phyloP scores from a whole-genome alignment of 2,113 vertebrate genomes.

The Rhinichthys klamathensis region DNA sequence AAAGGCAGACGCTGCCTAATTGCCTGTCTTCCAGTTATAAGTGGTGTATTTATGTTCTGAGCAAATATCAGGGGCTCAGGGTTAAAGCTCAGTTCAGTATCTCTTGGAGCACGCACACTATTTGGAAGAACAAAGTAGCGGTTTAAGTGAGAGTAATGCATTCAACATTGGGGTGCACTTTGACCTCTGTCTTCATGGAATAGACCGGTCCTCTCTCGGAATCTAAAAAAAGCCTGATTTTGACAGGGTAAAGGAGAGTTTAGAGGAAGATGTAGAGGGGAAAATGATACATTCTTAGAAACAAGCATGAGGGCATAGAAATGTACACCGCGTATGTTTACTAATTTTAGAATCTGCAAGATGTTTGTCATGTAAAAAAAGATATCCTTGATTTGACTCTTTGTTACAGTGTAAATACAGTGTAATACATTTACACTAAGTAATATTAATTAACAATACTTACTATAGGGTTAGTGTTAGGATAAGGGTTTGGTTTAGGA shows the following conservation, averaged over 20 bases:
- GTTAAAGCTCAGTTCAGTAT: constrained; percentile 39
- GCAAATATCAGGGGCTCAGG: constrained; percentile 44
- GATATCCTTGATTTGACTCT: no score
- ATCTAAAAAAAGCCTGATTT: constrained; percentile 38
- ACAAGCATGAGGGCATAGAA: not conserved
- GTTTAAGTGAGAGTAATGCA: constrained; percentile 38
- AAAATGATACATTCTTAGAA: not conserved
- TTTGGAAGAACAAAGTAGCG: constrained; percentile 30
- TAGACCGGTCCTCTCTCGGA: not conserved
- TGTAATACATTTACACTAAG: not conserved
- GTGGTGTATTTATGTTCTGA: constrained; percentile 36
- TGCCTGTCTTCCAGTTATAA: constrained; percentile 53
- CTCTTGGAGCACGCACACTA: constrained; percentile 10
- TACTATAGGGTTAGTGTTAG: no score
- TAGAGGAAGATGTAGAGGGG: not conserved
- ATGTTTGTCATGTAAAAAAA: not conserved
- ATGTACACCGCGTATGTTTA: not conserved
- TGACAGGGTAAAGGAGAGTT: not conserved
- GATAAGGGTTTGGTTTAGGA: no score
- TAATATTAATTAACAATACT: no score
- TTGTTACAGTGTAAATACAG: no score
- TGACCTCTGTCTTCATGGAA: not conserved
- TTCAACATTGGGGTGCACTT: constrained; percentile 27
- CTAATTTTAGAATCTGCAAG: not conserved
- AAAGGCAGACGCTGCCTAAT: constrained; percentile 64